phyloP scores from a whole-genome alignment of 1,140 invertebrate species.

The Zaprionus lachaisei region DNA sequence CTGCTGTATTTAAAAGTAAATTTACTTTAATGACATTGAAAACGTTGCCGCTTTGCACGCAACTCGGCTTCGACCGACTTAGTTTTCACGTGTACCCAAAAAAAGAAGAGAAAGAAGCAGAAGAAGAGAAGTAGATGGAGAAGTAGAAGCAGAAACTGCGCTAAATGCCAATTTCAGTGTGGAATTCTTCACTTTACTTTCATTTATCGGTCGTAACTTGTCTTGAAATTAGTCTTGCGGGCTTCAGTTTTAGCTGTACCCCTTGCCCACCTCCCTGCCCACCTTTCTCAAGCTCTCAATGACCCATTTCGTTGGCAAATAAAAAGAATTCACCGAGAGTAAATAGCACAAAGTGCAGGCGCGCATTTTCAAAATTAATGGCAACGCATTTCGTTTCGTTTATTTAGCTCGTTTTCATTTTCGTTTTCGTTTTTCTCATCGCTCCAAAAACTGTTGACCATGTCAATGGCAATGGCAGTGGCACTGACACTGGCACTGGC shows the following conservation, averaged over 20 bases:
- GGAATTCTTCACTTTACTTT: constrained; percentile 33
- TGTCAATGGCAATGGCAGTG: constrained; percentile 38
- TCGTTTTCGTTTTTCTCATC: constrained; percentile 32
- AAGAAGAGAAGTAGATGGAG: not conserved
- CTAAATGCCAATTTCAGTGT: constrained; percentile 34
- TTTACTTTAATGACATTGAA: constrained; percentile 76
- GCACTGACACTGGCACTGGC: constrained; percentile 4
- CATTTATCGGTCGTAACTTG: constrained; percentile 19
- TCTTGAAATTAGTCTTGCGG: constrained; percentile 24
- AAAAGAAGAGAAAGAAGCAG: not conserved
- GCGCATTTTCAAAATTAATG: constrained; percentile 29
- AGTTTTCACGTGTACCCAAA: constrained; percentile 36
- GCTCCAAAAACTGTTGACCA: constrained; percentile 52
- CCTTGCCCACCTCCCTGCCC: not conserved
- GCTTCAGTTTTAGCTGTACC: not conserved
- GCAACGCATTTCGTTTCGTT: constrained; percentile 27
- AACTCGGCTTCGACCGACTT: constrained; percentile 28
- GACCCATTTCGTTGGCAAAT: constrained; percentile 34
- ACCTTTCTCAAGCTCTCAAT: not conserved
- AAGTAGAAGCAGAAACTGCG: constrained; percentile 6
- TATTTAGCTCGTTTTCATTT: not conserved
- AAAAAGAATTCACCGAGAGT: constrained; percentile 26
- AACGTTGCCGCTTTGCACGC: constrained; percentile 54
- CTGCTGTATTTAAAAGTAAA: constrained; percentile 63
- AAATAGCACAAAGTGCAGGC: constrained; percentile 24